Evolutionary conservation across 2,888 invertebrate species (phyloP).

Genomic region (Cheilosia vulpina): DNA sequence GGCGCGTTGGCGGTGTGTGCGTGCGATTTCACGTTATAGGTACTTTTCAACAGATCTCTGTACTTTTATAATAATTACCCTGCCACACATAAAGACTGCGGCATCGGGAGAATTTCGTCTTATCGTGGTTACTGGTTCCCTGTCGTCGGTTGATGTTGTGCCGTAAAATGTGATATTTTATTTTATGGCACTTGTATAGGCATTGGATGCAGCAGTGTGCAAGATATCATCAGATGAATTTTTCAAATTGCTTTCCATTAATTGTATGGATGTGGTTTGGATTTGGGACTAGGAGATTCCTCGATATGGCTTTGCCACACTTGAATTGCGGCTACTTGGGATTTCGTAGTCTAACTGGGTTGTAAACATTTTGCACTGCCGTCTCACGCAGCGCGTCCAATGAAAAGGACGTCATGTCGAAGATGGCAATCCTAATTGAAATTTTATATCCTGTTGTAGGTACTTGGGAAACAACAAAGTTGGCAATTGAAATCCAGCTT

Average conservation of each 20-base stretch:
- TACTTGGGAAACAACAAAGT: background rate
- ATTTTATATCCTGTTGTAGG: slow-evolving; percentile 1
- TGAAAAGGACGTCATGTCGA: background rate
- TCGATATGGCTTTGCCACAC: background rate
- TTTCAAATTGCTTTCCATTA: slow-evolving; percentile 51
- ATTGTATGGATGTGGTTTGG: slow-evolving; percentile 20
- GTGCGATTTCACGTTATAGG: background rate
- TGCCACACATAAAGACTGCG: slow-evolving; percentile 41
- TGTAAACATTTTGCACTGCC: slow-evolving; percentile 35
- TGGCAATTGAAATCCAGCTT: background rate
- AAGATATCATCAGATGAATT: slow-evolving; percentile 29
- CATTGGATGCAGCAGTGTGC: slow-evolving; percentile 1
- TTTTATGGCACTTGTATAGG: slow-evolving; percentile 24
- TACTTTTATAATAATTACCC: slow-evolving; percentile 58
- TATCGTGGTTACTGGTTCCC: slow-evolving; percentile 22
- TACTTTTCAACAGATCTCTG: slow-evolving; percentile 13
- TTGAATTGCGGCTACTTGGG: slow-evolving; percentile 16
- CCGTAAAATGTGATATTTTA: slow-evolving; percentile 63
- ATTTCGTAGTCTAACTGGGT: background rate
- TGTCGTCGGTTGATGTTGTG: slow-evolving; percentile 38
- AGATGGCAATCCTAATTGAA: slow-evolving; percentile 21
- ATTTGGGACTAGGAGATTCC: slow-evolving; percentile 2
- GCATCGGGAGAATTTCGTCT: slow-evolving; percentile 32
- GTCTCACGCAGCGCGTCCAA: slow-evolving; percentile 27
- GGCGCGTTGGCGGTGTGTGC: background rate